Percentiles rank a stretch among this genome's conserved stretches.
Conservation (phyloP, 2,113 vertebrate genomes). For the Mormyrus iriodes region DNA sequence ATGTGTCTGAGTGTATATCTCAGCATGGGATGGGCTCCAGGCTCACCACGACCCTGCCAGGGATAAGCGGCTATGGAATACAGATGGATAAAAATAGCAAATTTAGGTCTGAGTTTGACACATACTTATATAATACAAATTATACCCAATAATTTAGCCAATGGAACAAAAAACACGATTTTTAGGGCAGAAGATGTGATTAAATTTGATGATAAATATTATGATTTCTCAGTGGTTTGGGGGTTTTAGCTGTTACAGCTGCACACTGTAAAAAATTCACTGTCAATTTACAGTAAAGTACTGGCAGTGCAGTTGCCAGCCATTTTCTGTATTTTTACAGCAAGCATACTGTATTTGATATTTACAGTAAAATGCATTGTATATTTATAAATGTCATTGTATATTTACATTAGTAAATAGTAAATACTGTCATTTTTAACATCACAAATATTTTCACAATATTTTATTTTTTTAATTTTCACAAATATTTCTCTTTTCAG, state of each 20-base stretch:
- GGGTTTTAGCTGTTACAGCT: not conserved
- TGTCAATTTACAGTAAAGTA: too few species aligned
- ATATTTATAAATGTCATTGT: too few species aligned
- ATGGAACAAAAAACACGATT: not conserved
- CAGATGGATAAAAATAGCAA: not conserved
- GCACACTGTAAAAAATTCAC: too few species aligned
- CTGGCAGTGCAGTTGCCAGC: too few species aligned
- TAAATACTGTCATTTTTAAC: too few species aligned
- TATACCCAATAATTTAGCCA: not conserved
- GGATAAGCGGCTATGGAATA: not conserved
- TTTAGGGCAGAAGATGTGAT: not conserved
- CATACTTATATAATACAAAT: not conserved
- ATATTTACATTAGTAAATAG: too few species aligned
- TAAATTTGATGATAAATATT: not conserved
- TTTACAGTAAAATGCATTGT: too few species aligned
- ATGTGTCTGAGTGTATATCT: not conserved
- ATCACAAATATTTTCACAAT: too few species aligned
- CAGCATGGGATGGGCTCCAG: not conserved
- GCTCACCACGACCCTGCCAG: not conserved
- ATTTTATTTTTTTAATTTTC: too few species aligned
- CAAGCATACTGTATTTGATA: too few species aligned
- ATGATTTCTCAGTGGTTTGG: not conserved
- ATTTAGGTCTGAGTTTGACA: not conserved
- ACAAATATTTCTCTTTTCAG: too few species aligned
- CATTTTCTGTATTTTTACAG: too few species aligned